Evolutionary conservation across 2,888 invertebrate species (phyloP).

Genomic region (Drosophila tanythrix): DNA sequence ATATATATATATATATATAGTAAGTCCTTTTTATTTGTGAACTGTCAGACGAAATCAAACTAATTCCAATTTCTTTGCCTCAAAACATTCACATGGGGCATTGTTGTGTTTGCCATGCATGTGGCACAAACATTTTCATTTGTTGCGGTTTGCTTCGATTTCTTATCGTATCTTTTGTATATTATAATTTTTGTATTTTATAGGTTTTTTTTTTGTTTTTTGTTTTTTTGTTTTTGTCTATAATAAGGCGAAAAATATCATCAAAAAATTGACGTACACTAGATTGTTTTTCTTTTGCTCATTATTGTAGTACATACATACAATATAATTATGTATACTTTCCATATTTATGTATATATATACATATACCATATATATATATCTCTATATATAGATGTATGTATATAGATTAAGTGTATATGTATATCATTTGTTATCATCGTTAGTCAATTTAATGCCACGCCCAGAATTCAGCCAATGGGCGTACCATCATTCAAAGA

Average conservation of each 20-base stretch:
- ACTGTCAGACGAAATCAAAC: neutral
- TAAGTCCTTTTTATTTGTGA: neutral
- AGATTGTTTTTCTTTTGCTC: conserved; percentile 79
- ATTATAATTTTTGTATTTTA: conserved; percentile 22
- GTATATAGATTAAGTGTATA: conserved; percentile 48
- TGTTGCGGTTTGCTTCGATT: conserved; percentile 13
- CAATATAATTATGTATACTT: conserved; percentile 43
- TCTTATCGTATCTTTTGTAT: conserved; percentile 8
- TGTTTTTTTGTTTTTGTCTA: conserved; percentile 57
- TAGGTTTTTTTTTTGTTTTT: conserved; percentile 19
- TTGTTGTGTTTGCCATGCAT: neutral
- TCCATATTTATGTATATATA: conserved; percentile 15
- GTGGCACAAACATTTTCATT: neutral
- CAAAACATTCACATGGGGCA: neutral
- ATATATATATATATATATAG: neutral
- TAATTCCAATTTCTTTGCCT: neutral
- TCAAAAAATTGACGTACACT: conserved; percentile 84
- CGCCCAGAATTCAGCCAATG: conserved; percentile 33
- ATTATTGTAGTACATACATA: conserved; percentile 64
- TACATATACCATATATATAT: conserved; percentile 26
- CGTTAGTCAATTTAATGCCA: conserved; percentile 55
- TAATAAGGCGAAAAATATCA: conserved; percentile 84
- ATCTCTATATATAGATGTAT: conserved; percentile 14
- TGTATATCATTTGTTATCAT: conserved; percentile 63
- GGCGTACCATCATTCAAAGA: conserved; percentile 14